Evolutionary conservation across 2,888 invertebrate genomes (phyloP), one percentile per base, ranked within the genome.

Genomic region (Ophion ellenae): DNA sequence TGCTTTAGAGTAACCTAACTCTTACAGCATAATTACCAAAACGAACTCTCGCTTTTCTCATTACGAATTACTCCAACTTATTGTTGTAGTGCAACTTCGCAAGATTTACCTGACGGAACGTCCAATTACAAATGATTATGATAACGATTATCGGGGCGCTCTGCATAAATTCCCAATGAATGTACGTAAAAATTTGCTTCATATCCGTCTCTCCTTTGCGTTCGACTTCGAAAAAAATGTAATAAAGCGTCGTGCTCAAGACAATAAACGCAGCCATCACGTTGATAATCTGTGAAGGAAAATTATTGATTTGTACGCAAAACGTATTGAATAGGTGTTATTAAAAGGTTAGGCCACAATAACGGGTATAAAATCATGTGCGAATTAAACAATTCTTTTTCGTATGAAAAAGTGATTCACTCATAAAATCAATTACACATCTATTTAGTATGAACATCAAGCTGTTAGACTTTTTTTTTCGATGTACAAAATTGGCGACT

Each of bases 41-140:
- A 7, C 10, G 47, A 9, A 59, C 20, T n/a, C 17, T 17, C 45
- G 14, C 24, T 24, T 5, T 24, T 24, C 24, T 7, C n/a, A 10
- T 28, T 2, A 53, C 24, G 24, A 11, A 53, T 28, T 4, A 53
- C 24, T 5, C 11, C 63, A 5, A 24, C 10, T 3, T 5, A 3
- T n/a, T 67, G 6, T 45, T 67, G n/a, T n/a, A 40, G 7, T 45
- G 45, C 6, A 59, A 40, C 9, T 32, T 57, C 20, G 1, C 28
- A 45, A 14, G 32, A 28, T 70, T 67, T 61, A 87, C 87, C 86
- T 86, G 69, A 28, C 63, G 61, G 9, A 80, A 66, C 11, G 87
- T 86, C 80, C 82, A 87, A 83, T 84, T 87, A 78, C 87, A 87
- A 53, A 77, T 73, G 2, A 75, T 75, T 1, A 87, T 84, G 24